These are phyloP conservation scores for Spea multiplicata DNA, from an alignment of 2,113 vertebrate species.

Conservation along the genomic window DNA sequence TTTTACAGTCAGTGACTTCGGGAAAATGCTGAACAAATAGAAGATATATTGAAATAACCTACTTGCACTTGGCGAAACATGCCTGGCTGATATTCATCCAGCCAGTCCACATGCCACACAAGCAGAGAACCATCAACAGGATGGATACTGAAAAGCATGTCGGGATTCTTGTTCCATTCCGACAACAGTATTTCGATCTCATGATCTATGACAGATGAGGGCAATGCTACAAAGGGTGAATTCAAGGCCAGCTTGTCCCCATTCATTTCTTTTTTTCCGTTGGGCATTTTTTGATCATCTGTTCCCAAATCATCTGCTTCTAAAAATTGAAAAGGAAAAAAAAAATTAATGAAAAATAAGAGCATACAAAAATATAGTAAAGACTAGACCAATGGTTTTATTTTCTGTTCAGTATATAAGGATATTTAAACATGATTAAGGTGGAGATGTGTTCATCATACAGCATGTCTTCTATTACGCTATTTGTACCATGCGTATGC, in stretches of 20 bases:
- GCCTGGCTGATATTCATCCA: conserved; percentile 96
- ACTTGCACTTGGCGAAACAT: conserved; percentile 99
- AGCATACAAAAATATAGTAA: not conserved
- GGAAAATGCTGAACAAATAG: conserved; percentile 10
- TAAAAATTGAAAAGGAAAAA: conserved; percentile 42
- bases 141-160: conserved; percentile 98
- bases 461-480: conserved; percentile 14
- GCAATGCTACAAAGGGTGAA: conserved; percentile 61
- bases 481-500: too few relatives aligned
- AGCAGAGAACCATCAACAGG: conserved; percentile 93
- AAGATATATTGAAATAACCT: conserved; percentile 41
- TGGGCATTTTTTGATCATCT: conserved; percentile 62
- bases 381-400: not conserved
- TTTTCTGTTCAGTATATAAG: not conserved
- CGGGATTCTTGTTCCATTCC: conserved; percentile 93
- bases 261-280: conserved; percentile 63
- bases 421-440: too few relatives aligned
- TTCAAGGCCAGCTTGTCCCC: conserved; percentile 60
- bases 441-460: not conserved
- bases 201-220: conserved; percentile 82
- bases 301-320: conserved; percentile 58
- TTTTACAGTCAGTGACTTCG: not conserved
- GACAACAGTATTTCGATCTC: conserved; percentile 85
- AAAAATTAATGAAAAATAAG: not conserved
- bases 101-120: conserved; percentile 96